These are phyloP conservation scores for Caenorhabditis sp. DNA, from an alignment of 2,888 invertebrate genomes.

Conservation along the genomic window DNA sequence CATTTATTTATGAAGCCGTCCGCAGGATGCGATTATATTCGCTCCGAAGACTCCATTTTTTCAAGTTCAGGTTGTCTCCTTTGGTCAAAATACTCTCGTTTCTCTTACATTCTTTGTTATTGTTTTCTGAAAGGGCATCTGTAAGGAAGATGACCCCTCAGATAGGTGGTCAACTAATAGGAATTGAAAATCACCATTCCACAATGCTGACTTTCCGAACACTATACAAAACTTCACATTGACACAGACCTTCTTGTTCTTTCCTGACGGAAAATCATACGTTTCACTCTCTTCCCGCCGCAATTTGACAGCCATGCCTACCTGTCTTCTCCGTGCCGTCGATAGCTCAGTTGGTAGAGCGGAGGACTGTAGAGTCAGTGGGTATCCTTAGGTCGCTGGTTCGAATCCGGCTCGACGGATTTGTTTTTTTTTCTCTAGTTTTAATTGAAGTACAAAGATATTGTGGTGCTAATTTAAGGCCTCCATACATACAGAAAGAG, in stretches of 20 bases:
- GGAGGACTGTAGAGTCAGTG: slow-evolving; percentile 73
- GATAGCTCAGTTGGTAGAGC: slow-evolving; percentile 77
- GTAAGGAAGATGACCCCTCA: too few species aligned
- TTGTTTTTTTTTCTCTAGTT: slow-evolving; percentile 32
- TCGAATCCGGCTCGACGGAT: slow-evolving; percentile 76
- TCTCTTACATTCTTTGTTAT: background rate
- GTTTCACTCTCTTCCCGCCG: background rate
- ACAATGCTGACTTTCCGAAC: too few species aligned
- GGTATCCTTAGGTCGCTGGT: slow-evolving; percentile 76
- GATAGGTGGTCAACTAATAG: too few species aligned
- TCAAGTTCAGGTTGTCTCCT: background rate
- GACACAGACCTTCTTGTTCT: background rate
- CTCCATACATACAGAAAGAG: slow-evolving; percentile 13
- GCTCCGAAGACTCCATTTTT: slow-evolving; percentile 1
- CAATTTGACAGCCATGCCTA: background rate
- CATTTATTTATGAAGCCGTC: background rate
- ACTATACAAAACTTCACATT: background rate
- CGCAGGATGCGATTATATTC: slow-evolving; percentile 47
- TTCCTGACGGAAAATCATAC: background rate
- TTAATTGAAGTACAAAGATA: slow-evolving; percentile 14
- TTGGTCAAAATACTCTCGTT: background rate
- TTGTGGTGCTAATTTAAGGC: slow-evolving; percentile 34
- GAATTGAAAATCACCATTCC: too few species aligned
- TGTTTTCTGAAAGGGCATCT: background rate
- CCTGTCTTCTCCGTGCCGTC: slow-evolving; percentile 49